A percentile compares a stretch with the other conserved stretches of the same genome.
Evolutionary conservation across 2,113 vertebrate species (phyloP).

Genomic region (Brienomyrus longianalis): DNA sequence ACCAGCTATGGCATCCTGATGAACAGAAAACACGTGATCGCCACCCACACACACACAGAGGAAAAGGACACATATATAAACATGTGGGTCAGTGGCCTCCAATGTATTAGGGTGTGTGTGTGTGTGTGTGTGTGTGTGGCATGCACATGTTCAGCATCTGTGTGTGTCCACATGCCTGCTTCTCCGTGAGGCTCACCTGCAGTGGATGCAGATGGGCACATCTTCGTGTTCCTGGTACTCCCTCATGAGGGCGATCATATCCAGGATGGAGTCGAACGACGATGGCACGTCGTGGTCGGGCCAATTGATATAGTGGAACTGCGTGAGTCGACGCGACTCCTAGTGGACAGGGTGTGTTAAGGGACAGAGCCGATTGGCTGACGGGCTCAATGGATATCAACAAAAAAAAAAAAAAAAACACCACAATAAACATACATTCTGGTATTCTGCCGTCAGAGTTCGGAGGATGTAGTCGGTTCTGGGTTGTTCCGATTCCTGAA

Average conservation of each 20-base stretch:
- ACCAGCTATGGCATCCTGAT: background rate
- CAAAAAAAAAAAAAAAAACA: background rate
- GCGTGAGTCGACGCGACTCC: conserved; percentile 85
- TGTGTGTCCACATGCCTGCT: background rate
- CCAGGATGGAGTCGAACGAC: conserved; percentile 94
- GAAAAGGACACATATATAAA: background rate
- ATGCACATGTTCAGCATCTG: background rate
- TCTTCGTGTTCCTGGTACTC: conserved; percentile 89
- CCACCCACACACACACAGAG: background rate
- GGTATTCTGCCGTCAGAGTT: conserved; percentile 77
- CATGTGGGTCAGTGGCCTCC: background rate
- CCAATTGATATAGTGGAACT: conserved; percentile 98
- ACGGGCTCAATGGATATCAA: background rate
- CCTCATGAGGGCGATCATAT: conserved; percentile 96
- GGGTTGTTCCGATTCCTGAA: conserved; percentile 84
- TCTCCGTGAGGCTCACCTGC: conserved; percentile 65
- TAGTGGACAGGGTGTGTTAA: conserved; percentile 34
- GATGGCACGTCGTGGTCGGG: conserved; percentile 98
- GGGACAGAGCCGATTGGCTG: background rate
- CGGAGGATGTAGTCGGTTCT: conserved; percentile 90
- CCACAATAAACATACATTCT: conserved; percentile 72
- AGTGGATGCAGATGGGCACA: conserved; percentile 92
- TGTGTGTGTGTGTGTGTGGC: background rate
- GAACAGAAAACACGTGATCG: background rate
- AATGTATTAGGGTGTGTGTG: background rate